A percentile compares a stretch with the other conserved stretches of the same genome.
Conservation (phyloP, 2,888 invertebrate species). For the Conistra vaccinii region DNA sequence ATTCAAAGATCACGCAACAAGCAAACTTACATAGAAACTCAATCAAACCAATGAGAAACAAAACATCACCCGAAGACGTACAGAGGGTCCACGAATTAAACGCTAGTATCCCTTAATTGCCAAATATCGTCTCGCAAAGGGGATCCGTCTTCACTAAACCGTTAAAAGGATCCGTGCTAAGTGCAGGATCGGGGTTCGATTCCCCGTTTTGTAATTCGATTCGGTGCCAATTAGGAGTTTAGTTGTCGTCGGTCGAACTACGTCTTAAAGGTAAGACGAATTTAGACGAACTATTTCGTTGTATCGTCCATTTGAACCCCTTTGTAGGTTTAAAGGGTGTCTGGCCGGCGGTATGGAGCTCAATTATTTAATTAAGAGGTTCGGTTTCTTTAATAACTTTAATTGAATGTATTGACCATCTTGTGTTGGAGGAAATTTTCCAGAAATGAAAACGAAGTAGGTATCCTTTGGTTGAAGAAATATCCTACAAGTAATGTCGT, state of each 20-base stretch:
- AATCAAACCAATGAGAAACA: slow-evolving; percentile 47
- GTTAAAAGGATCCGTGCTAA: slow-evolving; percentile 89
- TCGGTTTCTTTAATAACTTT: slow-evolving; percentile 56
- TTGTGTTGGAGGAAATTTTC: background rate
- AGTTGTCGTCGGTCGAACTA: slow-evolving; percentile 82
- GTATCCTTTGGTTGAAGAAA: background rate
- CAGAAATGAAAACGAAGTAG: background rate
- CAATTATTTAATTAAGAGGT: slow-evolving; percentile 64
- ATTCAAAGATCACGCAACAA: slow-evolving; percentile 13
- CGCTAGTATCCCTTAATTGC: slow-evolving; percentile 86
- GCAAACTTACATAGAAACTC: slow-evolving; percentile 27
- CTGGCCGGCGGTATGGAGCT: slow-evolving; percentile 45
- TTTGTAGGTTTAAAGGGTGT: slow-evolving; percentile 69
- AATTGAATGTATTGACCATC: slow-evolving; percentile 41
- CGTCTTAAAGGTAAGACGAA: slow-evolving; percentile 82
- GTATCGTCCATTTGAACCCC: slow-evolving; percentile 74
- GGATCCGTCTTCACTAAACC: slow-evolving; percentile 89
- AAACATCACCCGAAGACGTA: slow-evolving; percentile 41
- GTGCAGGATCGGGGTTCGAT: slow-evolving; percentile 89
- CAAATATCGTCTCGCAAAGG: slow-evolving; percentile 86
- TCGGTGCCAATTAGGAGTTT: slow-evolving; percentile 88
- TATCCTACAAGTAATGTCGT: no score
- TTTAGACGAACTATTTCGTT: slow-evolving; percentile 74
- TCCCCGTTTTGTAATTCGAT: slow-evolving; percentile 89
- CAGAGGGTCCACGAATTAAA: slow-evolving; percentile 64